Evolutionary conservation across 2,113 vertebrate genomes (phyloP), one percentile per base, ranked within the genome.

Genomic region (Xerus inauris): DNA sequence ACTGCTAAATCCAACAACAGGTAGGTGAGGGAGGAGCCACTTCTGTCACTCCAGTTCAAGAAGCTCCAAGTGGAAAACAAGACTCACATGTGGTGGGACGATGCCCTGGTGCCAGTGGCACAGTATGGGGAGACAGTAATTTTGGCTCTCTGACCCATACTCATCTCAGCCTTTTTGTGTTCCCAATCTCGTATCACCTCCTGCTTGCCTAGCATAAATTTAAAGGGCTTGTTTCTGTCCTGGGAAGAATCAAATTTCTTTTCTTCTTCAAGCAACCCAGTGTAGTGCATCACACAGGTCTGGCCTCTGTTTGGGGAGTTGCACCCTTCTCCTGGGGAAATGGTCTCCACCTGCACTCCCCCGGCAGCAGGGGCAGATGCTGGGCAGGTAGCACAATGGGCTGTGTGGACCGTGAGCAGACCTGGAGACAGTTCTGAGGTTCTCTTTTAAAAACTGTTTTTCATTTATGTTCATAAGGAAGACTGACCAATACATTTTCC

Each of bases 1-100:
- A 98, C 98, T 97, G 96, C 98, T 98, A 98, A 99, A 98, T 98
- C 99, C 19, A 64, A 3, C 35, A 79, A 24, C 35, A 35, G 42
- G 59, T 4, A 40, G 40, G 42, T 38, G 47, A 77, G n/a, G 14
- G 9, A 64, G 42, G 87, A 17, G 40, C 4, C 38, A 38, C 54
- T 54, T 26, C 54, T 62, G 40, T 62, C 42, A 40, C 26, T 88
- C 86, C 57, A 59, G 8, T 19, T 76, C 76, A 1, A 64, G 42
- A 65, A 45, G 42, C 28, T 79, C 42, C 73, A 89, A 57, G 35
- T 89, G 42, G 42, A 77, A 65, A 32, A 73, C 19, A 14, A 64
- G 73, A 62, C 16, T 20, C 24, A 57, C 22, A 14, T 49, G 35
- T 16, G 42, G 35, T 8, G 24, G 57, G 35, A 35, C 24, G 32